Conservation (phyloP, 2,888 invertebrate species). For the Hyposoter didymator region DNA sequence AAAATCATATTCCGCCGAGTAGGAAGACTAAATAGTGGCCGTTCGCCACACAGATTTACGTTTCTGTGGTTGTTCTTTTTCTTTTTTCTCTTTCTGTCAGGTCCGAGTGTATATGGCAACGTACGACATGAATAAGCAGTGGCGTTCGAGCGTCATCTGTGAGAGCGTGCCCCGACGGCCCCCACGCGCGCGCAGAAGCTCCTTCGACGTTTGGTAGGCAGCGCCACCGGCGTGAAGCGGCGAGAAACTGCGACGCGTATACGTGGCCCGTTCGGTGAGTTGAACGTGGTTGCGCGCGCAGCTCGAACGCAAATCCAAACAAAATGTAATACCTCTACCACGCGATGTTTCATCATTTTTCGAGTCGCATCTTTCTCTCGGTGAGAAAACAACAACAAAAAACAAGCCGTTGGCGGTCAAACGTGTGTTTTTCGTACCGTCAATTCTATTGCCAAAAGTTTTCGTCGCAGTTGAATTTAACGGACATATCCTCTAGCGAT, state of each 20-base stretch:
- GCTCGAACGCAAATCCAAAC: constrained; percentile 48
- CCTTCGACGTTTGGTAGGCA: neutral
- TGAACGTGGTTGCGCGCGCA: constrained; percentile 69
- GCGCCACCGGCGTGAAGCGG: constrained; percentile 6
- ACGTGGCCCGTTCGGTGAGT: constrained; percentile 66
- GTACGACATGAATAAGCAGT: constrained; percentile 7
- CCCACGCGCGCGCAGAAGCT: neutral
- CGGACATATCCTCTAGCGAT: constrained; percentile 9
- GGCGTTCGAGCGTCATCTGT: constrained; percentile 46
- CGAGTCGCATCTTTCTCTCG: constrained; percentile 39
- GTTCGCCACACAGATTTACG: neutral
- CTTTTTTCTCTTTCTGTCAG: neutral
- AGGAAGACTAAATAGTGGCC: neutral
- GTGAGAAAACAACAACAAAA: neutral
- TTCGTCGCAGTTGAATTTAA: constrained; percentile 30
- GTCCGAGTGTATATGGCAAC: neutral
- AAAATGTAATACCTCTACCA: constrained; percentile 67
- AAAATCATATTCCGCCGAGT: neutral
- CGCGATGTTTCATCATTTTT: constrained; percentile 68
- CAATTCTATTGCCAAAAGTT: constrained; percentile 23
- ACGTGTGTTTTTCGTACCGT: neutral
- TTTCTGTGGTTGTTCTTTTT: neutral
- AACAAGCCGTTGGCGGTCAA: constrained; percentile 22
- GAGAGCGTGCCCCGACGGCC: neutral
- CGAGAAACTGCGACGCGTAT: constrained; percentile 47